These are phyloP conservation scores for Parnassius apollo DNA, from an alignment of 2,888 invertebrate species.

Conservation along the genomic window DNA sequence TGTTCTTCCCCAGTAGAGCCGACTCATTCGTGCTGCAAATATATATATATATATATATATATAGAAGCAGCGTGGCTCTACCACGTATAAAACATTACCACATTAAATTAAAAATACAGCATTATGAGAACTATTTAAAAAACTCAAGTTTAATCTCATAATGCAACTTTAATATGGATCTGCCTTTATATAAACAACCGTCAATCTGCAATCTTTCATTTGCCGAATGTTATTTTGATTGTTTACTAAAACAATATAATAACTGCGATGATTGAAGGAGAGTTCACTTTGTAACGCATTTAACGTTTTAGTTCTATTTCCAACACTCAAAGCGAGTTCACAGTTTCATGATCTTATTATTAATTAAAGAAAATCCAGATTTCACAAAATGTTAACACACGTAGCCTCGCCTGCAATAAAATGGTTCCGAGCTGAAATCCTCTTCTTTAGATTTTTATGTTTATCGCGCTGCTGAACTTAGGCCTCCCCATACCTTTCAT, in stretches of 20 bases:
- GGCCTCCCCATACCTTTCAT: no score
- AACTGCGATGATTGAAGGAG: conserved; percentile 32
- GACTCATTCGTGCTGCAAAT: no score
- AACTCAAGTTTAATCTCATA: neutral
- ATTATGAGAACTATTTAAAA: no score
- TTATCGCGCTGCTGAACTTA: no score
- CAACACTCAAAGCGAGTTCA: conserved; percentile 6
- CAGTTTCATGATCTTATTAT: neutral
- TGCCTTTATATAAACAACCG: conserved; percentile 17
- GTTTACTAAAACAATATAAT: conserved; percentile 37
- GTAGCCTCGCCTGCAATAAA: no score
- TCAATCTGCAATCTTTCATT: conserved; percentile 25
- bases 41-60: no score
- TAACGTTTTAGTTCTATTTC: conserved; percentile 10
- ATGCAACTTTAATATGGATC: conserved; percentile 1
- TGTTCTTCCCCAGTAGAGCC: no score
- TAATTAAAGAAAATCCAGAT: neutral
- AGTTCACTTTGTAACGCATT: conserved; percentile 28
- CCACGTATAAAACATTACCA: no score
- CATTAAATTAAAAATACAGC: no score
- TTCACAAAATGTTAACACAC: neutral
- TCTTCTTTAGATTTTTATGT: no score
- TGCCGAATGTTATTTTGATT: conserved; percentile 26
- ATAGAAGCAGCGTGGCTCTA: no score
- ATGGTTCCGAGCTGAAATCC: no score